These are phyloP conservation scores for Embidobia sp. DNA, from an alignment of 2,888 invertebrate species.

Conservation along the genomic window DNA sequence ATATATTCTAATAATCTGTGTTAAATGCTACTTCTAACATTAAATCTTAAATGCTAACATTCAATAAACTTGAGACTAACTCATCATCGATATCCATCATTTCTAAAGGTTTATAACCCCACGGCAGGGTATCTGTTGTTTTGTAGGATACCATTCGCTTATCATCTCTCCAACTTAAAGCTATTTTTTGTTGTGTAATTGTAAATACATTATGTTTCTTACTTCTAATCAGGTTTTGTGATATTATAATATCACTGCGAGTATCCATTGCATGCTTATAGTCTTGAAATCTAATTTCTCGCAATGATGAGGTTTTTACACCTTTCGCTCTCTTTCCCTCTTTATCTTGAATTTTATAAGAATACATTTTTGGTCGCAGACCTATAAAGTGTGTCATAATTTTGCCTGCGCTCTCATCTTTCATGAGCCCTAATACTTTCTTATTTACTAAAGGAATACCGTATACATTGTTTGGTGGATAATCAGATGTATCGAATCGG, in stretches of 20 bases:
- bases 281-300: conserved; percentile 56
- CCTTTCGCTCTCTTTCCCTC: conserved; percentile 67
- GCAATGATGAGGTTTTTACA: conserved; percentile 53
- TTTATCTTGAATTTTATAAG: conserved; percentile 52
- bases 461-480: conserved; percentile 68
- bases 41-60: too few species aligned
- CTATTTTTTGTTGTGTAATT: background rate
- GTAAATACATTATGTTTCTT: background rate
- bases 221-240: conserved; percentile 37
- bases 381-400: conserved; percentile 72
- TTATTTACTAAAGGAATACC: conserved; percentile 66
- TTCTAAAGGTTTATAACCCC: background rate
- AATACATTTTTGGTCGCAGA: conserved; percentile 58
- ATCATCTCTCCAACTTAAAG: background rate
- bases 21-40: too few species aligned
- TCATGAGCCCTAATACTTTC: conserved; percentile 69
- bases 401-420: conserved; percentile 72
- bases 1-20: too few species aligned
- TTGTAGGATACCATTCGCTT: background rate
- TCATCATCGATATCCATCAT: too few species aligned
- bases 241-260: too few species aligned
- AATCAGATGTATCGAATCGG: conserved; percentile 72
- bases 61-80: too few species aligned
- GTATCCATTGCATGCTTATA: conserved; percentile 38
- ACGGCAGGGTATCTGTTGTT: background rate